Conservation (phyloP, 2,888 invertebrate species). For the Gastracanthus pulcherrimus region DNA sequence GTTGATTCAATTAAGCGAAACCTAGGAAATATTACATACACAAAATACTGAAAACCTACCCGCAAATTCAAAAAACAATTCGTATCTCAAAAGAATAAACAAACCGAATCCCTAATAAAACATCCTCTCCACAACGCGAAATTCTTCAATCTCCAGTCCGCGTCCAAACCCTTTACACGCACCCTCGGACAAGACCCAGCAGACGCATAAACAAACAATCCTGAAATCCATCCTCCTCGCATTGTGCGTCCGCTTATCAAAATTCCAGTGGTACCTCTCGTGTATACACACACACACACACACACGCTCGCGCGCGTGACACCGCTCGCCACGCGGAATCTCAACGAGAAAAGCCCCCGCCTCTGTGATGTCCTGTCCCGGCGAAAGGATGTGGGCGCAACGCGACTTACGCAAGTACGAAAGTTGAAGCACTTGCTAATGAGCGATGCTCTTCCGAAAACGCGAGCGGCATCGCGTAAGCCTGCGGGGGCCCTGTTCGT, state of each 20-base stretch:
- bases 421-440: constrained; percentile 74
- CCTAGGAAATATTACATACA: no score
- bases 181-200: no score
- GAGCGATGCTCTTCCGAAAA: constrained; percentile 68
- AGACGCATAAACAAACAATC: no score
- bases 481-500: not conserved
- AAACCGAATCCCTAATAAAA: not conserved
- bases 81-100: not conserved
- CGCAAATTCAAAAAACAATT: not conserved
- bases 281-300: not conserved
- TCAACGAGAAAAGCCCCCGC: not conserved
- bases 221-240: no score
- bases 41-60: no score
- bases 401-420: constrained; percentile 51
- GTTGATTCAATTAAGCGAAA: no score
- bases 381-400: no score
- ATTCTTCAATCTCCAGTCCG: no score
- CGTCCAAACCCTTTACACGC: no score
- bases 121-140: not conserved
- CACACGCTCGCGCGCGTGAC: not conserved
- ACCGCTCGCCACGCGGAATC: not conserved
- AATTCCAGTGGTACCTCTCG: not conserved
- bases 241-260: constrained; percentile 20
- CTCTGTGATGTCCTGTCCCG: not conserved
- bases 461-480: constrained; percentile 6